phyloP scores from a whole-genome alignment of 2,888 invertebrate species.

The Cheilosia pagana region DNA sequence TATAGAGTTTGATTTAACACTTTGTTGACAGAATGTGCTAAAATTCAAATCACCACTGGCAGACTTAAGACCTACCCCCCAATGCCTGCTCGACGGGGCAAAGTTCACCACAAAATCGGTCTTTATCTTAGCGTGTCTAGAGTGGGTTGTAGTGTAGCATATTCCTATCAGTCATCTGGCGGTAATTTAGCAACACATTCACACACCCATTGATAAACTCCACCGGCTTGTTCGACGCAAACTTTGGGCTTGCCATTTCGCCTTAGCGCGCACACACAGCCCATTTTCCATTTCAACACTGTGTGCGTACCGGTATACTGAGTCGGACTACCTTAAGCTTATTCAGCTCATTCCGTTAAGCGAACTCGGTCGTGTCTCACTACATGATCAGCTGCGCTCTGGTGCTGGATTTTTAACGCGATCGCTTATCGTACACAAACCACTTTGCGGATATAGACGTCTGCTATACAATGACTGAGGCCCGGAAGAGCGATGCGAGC shows the following conservation, averaged over 20 bases:
- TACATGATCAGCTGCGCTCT: constrained; percentile 14
- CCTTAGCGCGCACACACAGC: neutral
- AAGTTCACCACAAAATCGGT: constrained; percentile 1
- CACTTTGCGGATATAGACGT: neutral
- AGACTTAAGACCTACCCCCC: too few relatives aligned
- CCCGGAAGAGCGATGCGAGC: constrained; percentile 38
- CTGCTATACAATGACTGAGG: constrained; percentile 41
- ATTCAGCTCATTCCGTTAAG: constrained; percentile 42
- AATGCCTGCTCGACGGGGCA: neutral
- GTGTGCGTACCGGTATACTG: neutral
- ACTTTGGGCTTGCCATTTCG: constrained; percentile 26
- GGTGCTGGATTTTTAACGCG: constrained; percentile 14
- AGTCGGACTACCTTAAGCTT: constrained; percentile 9
- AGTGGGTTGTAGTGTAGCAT: constrained; percentile 10
- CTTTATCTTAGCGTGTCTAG: constrained; percentile 29
- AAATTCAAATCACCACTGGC: too few relatives aligned
- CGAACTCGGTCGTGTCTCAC: constrained; percentile 56
- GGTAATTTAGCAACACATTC: constrained; percentile 30
- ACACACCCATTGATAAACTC: constrained; percentile 17
- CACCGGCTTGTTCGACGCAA: neutral
- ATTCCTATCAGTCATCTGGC: constrained; percentile 26
- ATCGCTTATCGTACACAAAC: constrained; percentile 16
- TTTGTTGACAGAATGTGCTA: too few relatives aligned
- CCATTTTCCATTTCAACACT: neutral
- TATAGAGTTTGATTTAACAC: too few relatives aligned